Base-by-base conservation (phyloP, 2,888 invertebrate species). In the Luperina testacea region DNA sequence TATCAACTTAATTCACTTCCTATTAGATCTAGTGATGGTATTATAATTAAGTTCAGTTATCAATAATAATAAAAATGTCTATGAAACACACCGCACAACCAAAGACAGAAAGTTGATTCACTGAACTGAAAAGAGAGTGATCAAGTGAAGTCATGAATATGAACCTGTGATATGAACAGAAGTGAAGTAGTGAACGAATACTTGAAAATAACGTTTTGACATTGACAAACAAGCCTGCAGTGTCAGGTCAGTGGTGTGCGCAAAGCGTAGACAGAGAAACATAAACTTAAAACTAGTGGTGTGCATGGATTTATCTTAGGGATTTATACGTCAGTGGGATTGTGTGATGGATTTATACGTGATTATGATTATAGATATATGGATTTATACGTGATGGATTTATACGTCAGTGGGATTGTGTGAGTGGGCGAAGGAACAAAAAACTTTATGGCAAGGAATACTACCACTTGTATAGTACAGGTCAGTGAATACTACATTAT, bases 61-160 rank as follows among this genome's bases (percentile, higher is more conserved):
- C 81, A 87, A 77, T 81, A 82, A 82, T 78, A 78, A 61, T 78
- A 69, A 68, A 53, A 63, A 82, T 75, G 72, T 74, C 69, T 78
- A 20, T 53, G 38, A 84, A 80, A 76, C 42, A 72, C 70, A 78
- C 70, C 45, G 72, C 73, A 82, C 89, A 82, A 73, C 80, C 74
- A 20, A 75, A 48, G 24, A 72, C 70, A 78, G 61, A 75, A 72
- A 81, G 59, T 73, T 57, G 70, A 82, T 75, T 78, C 77, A 63
- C 63, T 78, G 75, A 75, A 78, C 82, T 78, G 81, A 81, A 75
- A 59, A 80, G 27, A 51, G 48, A 72, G 15, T 63, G 72, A 72
- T 51, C 27, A 1, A 61, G 78, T 65, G 79, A 51, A 77, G 48
- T 1, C 6, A 7, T 78, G 77, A 32, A 32, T 9, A 42, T 24